phyloP scores from a whole-genome alignment of 2,113 vertebrate species.

The Cricetomys ansorgei region DNA sequence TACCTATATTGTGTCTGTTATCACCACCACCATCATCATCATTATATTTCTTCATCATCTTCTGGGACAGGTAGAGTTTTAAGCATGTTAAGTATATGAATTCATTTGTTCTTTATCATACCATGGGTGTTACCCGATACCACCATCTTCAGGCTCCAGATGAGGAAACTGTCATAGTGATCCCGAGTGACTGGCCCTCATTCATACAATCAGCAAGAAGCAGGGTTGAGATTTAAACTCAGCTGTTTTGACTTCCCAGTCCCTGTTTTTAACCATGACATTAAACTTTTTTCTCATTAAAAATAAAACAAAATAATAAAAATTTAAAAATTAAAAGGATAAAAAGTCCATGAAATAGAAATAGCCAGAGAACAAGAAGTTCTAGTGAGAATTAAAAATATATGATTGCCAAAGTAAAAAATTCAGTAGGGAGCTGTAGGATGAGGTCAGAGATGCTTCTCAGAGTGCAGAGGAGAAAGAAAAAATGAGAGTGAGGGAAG shows the following conservation, averaged over 20 bases:
- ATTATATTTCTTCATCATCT: background rate
- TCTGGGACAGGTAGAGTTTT: background rate
- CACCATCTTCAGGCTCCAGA: background rate
- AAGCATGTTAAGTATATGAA: background rate
- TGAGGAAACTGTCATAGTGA: background rate
- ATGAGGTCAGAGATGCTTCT: conserved; percentile 37
- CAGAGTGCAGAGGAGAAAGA: background rate
- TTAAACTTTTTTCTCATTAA: conserved; percentile 51
- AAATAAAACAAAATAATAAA: conserved; percentile 53
- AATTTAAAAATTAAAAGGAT: conserved; percentile 7
- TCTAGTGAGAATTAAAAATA: conserved; percentile 64
- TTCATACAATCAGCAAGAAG: background rate
- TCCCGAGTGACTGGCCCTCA: background rate
- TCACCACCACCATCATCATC: background rate
- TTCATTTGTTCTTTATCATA: background rate
- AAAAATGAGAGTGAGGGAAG: background rate
- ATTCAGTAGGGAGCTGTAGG: conserved; percentile 18
- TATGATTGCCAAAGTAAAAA: conserved; percentile 43
- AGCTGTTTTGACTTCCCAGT: conserved; percentile 14
- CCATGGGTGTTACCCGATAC: background rate
- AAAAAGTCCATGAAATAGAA: conserved; percentile 46
- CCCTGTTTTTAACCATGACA: conserved; percentile 47
- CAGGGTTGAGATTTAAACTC: background rate
- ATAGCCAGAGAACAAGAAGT: conserved; percentile 56
- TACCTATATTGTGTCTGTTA: background rate